A percentile compares a stretch with the other conserved stretches of the same genome.
phyloP scores from a whole-genome alignment of 1,140 invertebrate genomes.

The Nephotettix cincticeps region DNA sequence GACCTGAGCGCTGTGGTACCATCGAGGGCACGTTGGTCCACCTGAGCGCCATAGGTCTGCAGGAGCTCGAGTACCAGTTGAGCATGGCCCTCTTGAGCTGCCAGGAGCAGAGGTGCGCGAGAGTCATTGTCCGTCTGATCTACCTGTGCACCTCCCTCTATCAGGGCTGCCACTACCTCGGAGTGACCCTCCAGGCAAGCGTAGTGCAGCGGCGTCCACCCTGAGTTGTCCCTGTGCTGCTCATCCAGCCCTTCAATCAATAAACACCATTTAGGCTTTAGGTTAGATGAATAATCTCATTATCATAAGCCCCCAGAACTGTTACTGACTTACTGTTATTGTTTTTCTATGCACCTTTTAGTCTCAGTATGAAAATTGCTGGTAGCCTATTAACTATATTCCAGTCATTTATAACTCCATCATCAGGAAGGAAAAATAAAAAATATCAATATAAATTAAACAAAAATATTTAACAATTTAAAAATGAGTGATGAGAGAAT shows the following conservation, averaged over 20 bases:
- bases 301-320: too few species aligned
- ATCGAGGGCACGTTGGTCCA: constrained; percentile 89
- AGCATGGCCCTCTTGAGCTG: constrained; percentile 84
- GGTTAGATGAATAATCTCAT: too few species aligned
- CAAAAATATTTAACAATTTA: too few species aligned
- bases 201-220: constrained; percentile 92
- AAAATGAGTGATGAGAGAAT: too few species aligned
- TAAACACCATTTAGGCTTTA: too few species aligned
- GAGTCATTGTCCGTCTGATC: constrained; percentile 94
- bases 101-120: constrained; percentile 85
- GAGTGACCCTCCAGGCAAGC: constrained; percentile 90
- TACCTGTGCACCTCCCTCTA: constrained; percentile 89
- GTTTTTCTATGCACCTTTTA: too few species aligned
- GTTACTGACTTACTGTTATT: too few species aligned
- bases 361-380: too few species aligned
- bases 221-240: constrained; percentile 86
- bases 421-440: too few species aligned
- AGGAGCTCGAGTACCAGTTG: constrained; percentile 68
- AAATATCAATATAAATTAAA: too few species aligned
- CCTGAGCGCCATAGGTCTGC: constrained; percentile 71
- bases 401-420: too few species aligned
- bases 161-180: constrained; percentile 80
- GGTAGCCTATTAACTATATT: too few species aligned
- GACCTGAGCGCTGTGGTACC: constrained; percentile 91
- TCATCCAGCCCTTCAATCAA: constrained; percentile 77